A percentile compares a stretch with the other conserved stretches of the same genome.
These are phyloP conservation scores for Centropus unirufus DNA, from an alignment of 2,113 vertebrate species.

Conservation along the genomic window DNA sequence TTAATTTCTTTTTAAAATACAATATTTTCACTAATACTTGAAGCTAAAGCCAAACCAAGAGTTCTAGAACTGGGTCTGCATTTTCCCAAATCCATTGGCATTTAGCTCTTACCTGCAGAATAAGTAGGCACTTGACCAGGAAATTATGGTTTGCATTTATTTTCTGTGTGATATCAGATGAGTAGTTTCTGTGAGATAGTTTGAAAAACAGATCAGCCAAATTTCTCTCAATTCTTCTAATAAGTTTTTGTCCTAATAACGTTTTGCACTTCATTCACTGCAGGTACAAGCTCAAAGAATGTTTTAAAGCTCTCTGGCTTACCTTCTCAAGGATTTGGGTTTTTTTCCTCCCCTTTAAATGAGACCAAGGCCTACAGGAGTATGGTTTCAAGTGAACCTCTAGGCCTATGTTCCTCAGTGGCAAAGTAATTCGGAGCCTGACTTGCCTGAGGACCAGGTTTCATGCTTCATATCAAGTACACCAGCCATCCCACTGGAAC, in stretches of 20 bases:
- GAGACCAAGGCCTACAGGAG: not conserved
- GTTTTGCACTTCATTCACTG: not conserved
- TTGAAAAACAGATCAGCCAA: not conserved
- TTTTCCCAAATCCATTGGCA: not conserved
- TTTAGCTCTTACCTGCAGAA: not conserved
- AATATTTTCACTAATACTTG: not conserved
- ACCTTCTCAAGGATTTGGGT: not conserved
- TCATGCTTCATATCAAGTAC: not conserved
- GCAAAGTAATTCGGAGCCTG: not conserved
- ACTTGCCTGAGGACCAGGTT: not conserved
- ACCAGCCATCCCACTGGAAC: not conserved
- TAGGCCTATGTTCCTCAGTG: not conserved
- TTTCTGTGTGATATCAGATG: not conserved
- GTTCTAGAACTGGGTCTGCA: not conserved
- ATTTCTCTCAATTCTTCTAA: not conserved
- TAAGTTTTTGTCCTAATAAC: not conserved
- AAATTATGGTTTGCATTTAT: not conserved
- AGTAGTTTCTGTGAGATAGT: not conserved
- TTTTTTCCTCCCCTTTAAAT: not conserved
- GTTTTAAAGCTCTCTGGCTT: not conserved
- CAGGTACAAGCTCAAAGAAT: not conserved
- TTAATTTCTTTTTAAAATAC: not conserved
- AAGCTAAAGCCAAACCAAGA: not conserved
- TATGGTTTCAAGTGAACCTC: not conserved
- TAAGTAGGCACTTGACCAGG: fast-evolving